A percentile compares a stretch with the other conserved stretches of the same genome.
These are phyloP conservation scores for Eledone cirrhosa DNA, from an alignment of 2,888 invertebrate species.

Conservation along the genomic window DNA sequence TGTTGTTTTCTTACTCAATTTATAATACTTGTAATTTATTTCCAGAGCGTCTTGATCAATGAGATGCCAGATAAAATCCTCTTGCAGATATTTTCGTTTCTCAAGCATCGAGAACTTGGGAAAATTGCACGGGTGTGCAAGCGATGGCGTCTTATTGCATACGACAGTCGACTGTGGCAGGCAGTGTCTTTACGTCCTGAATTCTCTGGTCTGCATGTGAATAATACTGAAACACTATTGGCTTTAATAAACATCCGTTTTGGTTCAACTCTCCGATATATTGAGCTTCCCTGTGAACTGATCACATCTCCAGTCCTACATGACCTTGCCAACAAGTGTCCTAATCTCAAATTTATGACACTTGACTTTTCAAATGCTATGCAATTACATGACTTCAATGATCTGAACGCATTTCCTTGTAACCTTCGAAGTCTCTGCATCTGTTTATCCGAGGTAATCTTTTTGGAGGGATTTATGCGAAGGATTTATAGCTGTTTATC, in stretches of 20 bases:
- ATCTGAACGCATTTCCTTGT: conserved; percentile 98
- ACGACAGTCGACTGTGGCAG: conserved; percentile 94
- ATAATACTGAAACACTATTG: conserved; percentile 84
- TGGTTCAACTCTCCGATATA: conserved; percentile 59
- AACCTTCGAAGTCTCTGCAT: conserved; percentile 94
- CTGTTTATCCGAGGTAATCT: conserved; percentile 98
- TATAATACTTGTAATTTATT: conserved; percentile 25
- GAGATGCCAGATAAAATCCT: conserved; percentile 97
- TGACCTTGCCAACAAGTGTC: conserved; percentile 87
- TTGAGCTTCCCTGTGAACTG: conserved; percentile 85
- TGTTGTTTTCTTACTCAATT: too few species aligned
- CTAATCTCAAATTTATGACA: conserved; percentile 74
- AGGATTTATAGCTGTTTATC: conserved; percentile 99
- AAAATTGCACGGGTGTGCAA: conserved; percentile 90
- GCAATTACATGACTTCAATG: conserved; percentile 95
- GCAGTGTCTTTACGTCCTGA: conserved; percentile 96
- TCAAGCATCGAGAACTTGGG: conserved; percentile 91
- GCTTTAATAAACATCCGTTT: conserved; percentile 78
- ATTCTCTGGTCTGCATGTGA: conserved; percentile 90
- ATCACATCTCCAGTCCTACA: conserved; percentile 97
- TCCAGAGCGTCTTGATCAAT: conserved; percentile 58
- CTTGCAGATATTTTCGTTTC: conserved; percentile 90
- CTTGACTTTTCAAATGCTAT: conserved; percentile 95
- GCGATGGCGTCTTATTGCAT: conserved; percentile 94
- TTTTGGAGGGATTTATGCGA: conserved; percentile 99